Base-by-base conservation (phyloP, 2,888 invertebrate species). In the Pecten maximus region DNA sequence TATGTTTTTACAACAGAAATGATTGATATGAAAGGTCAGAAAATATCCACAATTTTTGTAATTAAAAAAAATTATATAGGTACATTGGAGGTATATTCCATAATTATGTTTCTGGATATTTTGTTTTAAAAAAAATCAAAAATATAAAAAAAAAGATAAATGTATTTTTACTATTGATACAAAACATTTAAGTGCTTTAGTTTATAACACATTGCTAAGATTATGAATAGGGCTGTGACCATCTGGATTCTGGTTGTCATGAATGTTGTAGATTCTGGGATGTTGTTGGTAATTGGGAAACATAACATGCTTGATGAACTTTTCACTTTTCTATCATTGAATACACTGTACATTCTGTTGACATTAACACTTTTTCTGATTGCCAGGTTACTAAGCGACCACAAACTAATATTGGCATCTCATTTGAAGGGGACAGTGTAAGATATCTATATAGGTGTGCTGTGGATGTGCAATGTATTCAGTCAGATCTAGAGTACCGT, bases 351-450 rank as follows among this genome's bases (percentile, higher is more conserved):
- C 54, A 54, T 23, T 6, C 60, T 60, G 23, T 60, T 60, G 10
- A 74, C 28, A 74, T 74, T 74, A 74, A 74, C 74, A 74, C 28
- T 28, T 74, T 74, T 74, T 74, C 35, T 74, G 74, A 74, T 74
- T 74, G 35, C 74, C 74, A 74, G 74, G 74, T 74, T 74, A 74
- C 74, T 74, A 74, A 74, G 74, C 74, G 74, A 74, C 74, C 74
- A 74, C 74, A 28, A 28, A 74, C 74, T 74, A 74, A 74, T 74
- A 74, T 35, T 74, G 74, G 74, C 74, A 74, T 74, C 74, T 74
- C 74, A 74, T 74, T 74, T 74, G 35, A 74, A 74, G 74, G 74
- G 74, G 28, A 74, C 74, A 35, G 74, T 74, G 74, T 74, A 74
- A 74, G 74, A 28, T 74, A 28, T 28, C 16, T 54, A 35, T 74